These are phyloP conservation scores for Albula glossodonta DNA, from an alignment of 2,113 vertebrate species.

Conservation along the genomic window DNA sequence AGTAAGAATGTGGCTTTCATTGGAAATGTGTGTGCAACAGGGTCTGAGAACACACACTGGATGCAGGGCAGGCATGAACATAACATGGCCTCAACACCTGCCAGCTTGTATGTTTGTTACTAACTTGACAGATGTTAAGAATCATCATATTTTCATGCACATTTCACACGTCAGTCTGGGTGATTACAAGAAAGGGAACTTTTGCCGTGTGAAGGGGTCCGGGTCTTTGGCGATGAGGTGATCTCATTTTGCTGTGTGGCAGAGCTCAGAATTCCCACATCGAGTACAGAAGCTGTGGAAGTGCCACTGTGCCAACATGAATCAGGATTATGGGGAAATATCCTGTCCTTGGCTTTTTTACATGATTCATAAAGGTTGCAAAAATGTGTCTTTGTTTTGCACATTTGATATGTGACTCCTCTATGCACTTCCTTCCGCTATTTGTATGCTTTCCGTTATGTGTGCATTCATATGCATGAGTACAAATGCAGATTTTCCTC, in stretches of 20 bases:
- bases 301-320: too few relatives aligned
- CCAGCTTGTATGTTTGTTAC: not conserved
- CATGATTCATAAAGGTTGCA: too few relatives aligned
- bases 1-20: too few relatives aligned
- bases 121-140: not conserved
- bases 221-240: not conserved
- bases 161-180: not conserved
- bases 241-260: not conserved
- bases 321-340: too few relatives aligned
- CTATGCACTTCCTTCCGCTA: not conserved
- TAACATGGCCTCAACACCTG: not conserved
- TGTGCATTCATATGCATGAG: not conserved
- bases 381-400: too few relatives aligned
- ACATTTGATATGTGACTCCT: not conserved
- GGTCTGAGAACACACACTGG: too few relatives aligned
- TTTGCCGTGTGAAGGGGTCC: too few relatives aligned
- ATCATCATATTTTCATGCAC: not conserved
- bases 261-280: not conserved
- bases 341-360: too few relatives aligned
- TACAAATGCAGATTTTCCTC: not conserved
- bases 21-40: too few relatives aligned
- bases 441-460: not conserved
- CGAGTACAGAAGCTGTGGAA: not conserved
- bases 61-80: too few relatives aligned
- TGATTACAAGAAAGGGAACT: too few relatives aligned